Evolutionary conservation across 2,113 vertebrate species (phyloP).

Genomic region (Oceanodroma tethys): DNA sequence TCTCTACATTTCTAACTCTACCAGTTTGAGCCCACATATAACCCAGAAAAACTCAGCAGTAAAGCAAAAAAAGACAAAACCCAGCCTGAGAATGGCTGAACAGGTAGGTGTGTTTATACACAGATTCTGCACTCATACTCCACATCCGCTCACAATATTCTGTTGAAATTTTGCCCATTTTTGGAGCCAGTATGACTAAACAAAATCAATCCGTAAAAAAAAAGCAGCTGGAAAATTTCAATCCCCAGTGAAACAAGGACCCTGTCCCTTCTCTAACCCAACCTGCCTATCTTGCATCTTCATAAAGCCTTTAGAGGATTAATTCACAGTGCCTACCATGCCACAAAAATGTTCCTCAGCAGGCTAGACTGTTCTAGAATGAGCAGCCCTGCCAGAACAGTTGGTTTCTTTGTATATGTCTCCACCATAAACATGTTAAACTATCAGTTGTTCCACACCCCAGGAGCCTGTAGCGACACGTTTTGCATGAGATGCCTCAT

Average conservation of each 20-base stretch:
- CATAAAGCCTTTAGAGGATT: neutral
- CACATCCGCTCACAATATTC: neutral
- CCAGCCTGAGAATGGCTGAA: neutral
- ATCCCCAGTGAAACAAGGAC: neutral
- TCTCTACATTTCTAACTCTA: neutral
- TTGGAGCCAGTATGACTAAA: neutral
- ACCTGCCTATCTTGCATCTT: neutral
- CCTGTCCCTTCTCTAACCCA: neutral
- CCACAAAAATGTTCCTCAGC: neutral
- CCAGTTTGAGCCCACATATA: neutral
- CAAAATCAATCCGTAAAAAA: neutral
- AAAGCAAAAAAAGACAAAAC: neutral
- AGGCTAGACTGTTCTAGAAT: neutral
- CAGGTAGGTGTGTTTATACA: neutral
- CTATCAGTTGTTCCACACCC: neutral
- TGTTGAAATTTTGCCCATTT: neutral
- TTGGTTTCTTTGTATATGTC: neutral
- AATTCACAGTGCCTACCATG: neutral
- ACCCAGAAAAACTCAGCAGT: neutral
- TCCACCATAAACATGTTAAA: neutral
- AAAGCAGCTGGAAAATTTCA: neutral
- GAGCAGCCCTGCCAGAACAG: neutral
- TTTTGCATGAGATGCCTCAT: neutral
- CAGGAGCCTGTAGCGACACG: rapidly evolving
- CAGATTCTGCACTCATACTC: neutral